These are phyloP conservation scores for Hirundichthys speculiger DNA, from an alignment of 2,113 vertebrate species.

Conservation along the genomic window DNA sequence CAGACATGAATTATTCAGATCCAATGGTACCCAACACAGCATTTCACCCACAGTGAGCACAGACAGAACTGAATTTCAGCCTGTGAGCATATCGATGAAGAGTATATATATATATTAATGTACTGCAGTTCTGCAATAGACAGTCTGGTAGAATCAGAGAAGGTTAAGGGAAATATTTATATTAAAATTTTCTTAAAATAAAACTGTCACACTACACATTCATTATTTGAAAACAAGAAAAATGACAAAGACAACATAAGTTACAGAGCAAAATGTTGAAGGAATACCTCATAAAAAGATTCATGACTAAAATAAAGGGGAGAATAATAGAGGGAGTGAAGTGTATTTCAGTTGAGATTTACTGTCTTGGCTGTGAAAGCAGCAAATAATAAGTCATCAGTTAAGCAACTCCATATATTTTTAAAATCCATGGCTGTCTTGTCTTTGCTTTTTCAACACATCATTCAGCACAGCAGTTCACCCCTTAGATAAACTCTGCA, in stretches of 20 bases:
- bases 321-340: conserved; percentile 19
- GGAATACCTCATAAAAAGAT: conserved; percentile 34
- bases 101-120: conserved; percentile 19
- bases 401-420: conserved; percentile 58
- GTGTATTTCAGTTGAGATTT: conserved; percentile 59
- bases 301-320: conserved; percentile 39
- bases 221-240: conserved; percentile 33
- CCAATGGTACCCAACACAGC: conserved; percentile 23
- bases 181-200: conserved; percentile 22
- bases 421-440: conserved; percentile 57
- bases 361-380: conserved; percentile 55
- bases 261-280: conserved; percentile 21
- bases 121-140: background rate
- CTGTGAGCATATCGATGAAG: conserved; percentile 8
- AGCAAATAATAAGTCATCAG: conserved; percentile 59
- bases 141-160: conserved; percentile 5
- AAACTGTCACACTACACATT: conserved; percentile 15
- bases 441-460: conserved; percentile 39
- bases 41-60: conserved; percentile 52
- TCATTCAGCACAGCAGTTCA: conserved; percentile 29
- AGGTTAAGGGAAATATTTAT: conserved; percentile 22
- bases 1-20: conserved; percentile 72
- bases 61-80: conserved; percentile 41
- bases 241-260: conserved; percentile 23
- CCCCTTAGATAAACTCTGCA: conserved; percentile 40